phyloP scores from a whole-genome alignment of 2,888 invertebrate genomes.

The Eugnorisma glareosa region DNA sequence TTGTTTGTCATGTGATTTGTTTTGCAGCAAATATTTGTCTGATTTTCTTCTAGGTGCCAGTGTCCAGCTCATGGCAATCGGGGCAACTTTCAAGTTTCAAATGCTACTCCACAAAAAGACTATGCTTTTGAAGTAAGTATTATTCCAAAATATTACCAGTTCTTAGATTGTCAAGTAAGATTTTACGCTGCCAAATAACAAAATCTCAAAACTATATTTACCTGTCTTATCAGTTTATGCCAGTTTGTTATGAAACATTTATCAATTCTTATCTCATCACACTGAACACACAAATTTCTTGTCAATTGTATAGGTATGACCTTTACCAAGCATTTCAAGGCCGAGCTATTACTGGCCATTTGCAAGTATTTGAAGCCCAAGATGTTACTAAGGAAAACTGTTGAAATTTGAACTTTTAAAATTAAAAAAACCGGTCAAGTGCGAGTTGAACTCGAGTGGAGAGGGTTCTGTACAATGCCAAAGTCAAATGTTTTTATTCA shows the following conservation, averaged over 20 bases:
- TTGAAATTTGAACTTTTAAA: not conserved
- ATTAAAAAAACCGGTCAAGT: not conserved
- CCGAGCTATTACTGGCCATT: no score
- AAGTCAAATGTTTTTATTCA: no score
- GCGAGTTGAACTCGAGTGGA: no score
- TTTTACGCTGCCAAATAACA: not conserved
- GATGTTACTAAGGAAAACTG: not conserved
- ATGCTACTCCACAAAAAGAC: conserved; percentile 91
- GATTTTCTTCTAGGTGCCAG: conserved; percentile 90
- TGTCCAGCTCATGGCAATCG: conserved; percentile 94
- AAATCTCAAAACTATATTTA: not conserved
- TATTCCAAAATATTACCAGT: no score
- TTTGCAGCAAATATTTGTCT: conserved; percentile 13
- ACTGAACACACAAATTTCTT: conserved; percentile 9
- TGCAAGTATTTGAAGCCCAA: not conserved
- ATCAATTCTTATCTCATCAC: conserved; percentile 18
- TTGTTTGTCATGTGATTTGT: conserved; percentile 7
- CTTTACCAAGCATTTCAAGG: not conserved
- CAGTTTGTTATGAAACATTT: conserved; percentile 19
- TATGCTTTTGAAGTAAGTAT: conserved; percentile 94
- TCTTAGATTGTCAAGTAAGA: not conserved
- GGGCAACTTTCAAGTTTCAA: conserved; percentile 87
- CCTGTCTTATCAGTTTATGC: conserved; percentile 22
- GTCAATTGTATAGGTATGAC: not conserved
- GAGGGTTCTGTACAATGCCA: no score